Base-by-base conservation (phyloP, 2,113 vertebrate genomes). In the Mesoclemmys tuberculata region DNA sequence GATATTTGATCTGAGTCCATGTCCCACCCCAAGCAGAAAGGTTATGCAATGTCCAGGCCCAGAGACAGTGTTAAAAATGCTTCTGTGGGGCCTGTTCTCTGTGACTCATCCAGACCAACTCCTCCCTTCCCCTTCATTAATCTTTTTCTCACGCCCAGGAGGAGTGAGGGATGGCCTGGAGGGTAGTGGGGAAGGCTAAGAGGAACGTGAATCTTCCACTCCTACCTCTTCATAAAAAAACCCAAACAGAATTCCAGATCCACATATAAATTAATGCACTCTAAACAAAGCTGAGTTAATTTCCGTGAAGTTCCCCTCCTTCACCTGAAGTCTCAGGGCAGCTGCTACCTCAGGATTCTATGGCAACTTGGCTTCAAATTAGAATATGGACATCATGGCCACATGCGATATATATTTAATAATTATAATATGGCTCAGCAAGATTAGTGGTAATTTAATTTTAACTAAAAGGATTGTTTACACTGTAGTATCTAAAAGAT, bases 381-480 rank as follows among this genome's bases (percentile, higher is more conserved):
- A 22, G 31, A 90, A 21, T 64, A 27, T 71, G 83, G 68, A 49
- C 93, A 77, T 80, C 1, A 0, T 93, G 87, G 27, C 95, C 82
- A 56, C 90, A 92, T 94, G 92, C 80, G 94, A 80, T 90, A 35
- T 38, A 74, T 46, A 31, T 80, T 58, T 85, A 41, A 93, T 91
- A 84, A 14, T 46, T 90, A 89, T 95, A 93, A 91, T 83, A 35
- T 46, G 64, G 90, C 81, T 93, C 93, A 41, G 13, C 24, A 44
- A 91, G 79, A 86, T 88, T 46, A 94, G 79, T 81, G 29, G 10
- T 95, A 91, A 96, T 96, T 97, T 83, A 41, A 88, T 94, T 96
- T 96, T 97, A 95, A 96, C 93, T 2, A 31, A 68, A n/a, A 81
- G 83, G 9, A 58, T 83, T 95, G 90, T 97, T 97, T 96, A 94